Conservation (phyloP, 1,140 invertebrate genomes). For the Globodera ellingtonae region DNA sequence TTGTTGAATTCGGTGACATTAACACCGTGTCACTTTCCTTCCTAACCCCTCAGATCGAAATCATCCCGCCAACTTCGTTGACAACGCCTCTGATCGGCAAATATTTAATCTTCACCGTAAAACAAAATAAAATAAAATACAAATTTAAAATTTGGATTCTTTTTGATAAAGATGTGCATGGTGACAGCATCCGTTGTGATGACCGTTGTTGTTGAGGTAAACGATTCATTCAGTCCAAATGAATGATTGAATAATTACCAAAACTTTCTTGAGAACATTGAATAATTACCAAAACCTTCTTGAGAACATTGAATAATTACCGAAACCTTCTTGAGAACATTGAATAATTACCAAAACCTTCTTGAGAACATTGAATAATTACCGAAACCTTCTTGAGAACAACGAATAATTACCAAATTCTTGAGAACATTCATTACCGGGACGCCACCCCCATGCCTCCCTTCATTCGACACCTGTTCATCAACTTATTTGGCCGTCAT, state of each 20-base stretch:
- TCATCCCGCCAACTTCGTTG: conserved; percentile 91
- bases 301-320: too few species aligned
- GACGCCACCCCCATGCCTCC: conserved; percentile 83
- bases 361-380: not conserved
- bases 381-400: conserved; percentile 69
- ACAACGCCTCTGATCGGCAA: conserved; percentile 94
- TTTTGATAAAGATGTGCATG: conserved; percentile 80
- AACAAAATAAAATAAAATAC: not conserved
- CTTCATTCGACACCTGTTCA: conserved; percentile 86
- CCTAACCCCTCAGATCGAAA: conserved; percentile 72
- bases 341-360: not conserved
- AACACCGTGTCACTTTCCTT: not conserved
- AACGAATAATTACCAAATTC: conserved; percentile 62
- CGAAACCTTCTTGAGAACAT: too few species aligned
- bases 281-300: too few species aligned
- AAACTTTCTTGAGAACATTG: too few species aligned
- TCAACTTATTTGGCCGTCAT: conserved; percentile 75
- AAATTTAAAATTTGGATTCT: not conserved
- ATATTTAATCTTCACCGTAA: conserved; percentile 83
- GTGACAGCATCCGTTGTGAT: conserved; percentile 97
- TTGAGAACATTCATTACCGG: conserved; percentile 86
- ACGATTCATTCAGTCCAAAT: too few species aligned
- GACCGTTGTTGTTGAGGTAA: conserved; percentile 73
- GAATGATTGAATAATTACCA: too few species aligned
- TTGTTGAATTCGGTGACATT: conserved; percentile 1